Conservation (phyloP, 1,140 invertebrate species). For the Aphelenchoides fujianensis region DNA sequence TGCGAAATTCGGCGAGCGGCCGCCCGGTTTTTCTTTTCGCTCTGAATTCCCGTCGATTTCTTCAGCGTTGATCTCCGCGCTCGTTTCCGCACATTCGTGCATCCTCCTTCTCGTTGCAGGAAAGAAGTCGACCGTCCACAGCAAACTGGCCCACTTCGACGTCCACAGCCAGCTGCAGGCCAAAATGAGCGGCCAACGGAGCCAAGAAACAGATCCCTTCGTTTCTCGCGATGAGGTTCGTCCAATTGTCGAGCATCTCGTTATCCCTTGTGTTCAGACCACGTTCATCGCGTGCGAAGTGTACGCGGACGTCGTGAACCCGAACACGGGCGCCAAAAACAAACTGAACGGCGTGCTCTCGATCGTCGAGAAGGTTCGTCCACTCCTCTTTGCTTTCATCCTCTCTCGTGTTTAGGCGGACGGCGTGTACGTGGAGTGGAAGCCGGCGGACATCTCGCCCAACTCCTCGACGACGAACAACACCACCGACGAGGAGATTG, state of each 20-base stretch:
- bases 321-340: slow-evolving; percentile 27
- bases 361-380: slow-evolving; percentile 44
- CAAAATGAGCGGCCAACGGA: background rate
- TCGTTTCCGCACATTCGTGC: too few relatives aligned
- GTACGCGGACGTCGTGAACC: slow-evolving; percentile 46
- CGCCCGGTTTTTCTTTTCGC: too few relatives aligned
- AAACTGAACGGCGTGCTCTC: slow-evolving; percentile 46
- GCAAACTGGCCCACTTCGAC: slow-evolving; percentile 23
- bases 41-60: too few relatives aligned
- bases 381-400: background rate
- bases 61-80: too few relatives aligned
- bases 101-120: too few relatives aligned
- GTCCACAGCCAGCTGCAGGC: background rate
- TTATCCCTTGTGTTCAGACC: slow-evolving; percentile 27
- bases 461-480: slow-evolving; percentile 13
- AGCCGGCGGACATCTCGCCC: slow-evolving; percentile 25
- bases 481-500: too few relatives aligned
- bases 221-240: slow-evolving; percentile 20
- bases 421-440: slow-evolving; percentile 49
- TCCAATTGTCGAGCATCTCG: background rate
- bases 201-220: too few relatives aligned
- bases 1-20: too few relatives aligned
- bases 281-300: slow-evolving; percentile 42
- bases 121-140: too few relatives aligned
- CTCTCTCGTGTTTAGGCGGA: slow-evolving; percentile 31